phyloP scores from a whole-genome alignment of 2,797 vertebrate genomes.

The Gorsachius magnificus region DNA sequence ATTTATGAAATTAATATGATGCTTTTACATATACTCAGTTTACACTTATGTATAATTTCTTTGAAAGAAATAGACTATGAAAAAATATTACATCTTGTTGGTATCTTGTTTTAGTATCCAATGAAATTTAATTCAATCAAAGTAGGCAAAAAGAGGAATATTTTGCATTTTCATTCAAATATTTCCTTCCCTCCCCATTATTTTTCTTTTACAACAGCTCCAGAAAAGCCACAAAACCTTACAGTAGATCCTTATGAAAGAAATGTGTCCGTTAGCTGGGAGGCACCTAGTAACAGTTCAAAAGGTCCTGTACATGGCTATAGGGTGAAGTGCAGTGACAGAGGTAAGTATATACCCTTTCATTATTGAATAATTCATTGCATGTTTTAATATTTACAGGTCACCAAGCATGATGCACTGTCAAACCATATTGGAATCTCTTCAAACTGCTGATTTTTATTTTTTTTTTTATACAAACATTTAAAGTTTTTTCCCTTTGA shows the following conservation, averaged over 20 bases:
- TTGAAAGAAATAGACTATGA: not conserved
- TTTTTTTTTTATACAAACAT: not conserved
- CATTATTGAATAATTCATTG: not conserved
- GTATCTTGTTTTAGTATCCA: not conserved
- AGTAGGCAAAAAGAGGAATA: not conserved
- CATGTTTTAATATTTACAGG: not conserved
- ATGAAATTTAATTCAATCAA: not conserved
- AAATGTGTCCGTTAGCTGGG: accelerated
- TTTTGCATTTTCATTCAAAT: not conserved
- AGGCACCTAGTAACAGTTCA: accelerated
- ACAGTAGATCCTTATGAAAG: accelerated
- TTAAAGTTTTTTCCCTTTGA: not conserved
- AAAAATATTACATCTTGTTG: not conserved
- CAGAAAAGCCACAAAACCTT: not conserved
- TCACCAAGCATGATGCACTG: not conserved
- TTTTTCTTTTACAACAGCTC: conserved; percentile 9
- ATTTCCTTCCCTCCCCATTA: not conserved
- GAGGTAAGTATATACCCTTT: not conserved
- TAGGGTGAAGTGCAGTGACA: accelerated
- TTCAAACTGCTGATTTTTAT: not conserved
- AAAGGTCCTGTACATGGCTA: not conserved
- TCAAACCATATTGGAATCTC: not conserved
- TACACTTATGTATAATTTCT: not conserved
- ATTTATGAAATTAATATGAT: not conserved
- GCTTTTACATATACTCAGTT: not conserved